These are phyloP conservation scores for Phaonia tiefii DNA, from an alignment of 2,888 invertebrate species.

Conservation along the genomic window DNA sequence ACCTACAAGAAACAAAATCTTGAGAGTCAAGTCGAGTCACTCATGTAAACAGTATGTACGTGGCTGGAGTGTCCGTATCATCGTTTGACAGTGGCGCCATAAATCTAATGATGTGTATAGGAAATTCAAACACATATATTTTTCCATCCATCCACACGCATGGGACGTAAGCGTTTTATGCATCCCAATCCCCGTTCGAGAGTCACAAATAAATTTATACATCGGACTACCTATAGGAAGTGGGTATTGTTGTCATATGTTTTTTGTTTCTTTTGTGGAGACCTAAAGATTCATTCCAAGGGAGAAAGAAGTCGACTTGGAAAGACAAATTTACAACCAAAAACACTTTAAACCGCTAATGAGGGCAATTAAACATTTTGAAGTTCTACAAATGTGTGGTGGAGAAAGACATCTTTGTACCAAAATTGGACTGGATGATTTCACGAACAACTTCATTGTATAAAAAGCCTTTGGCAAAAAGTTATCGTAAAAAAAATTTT, in stretches of 20 bases:
- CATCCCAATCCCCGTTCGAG: background rate
- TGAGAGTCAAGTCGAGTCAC: conserved; percentile 39
- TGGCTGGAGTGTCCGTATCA: conserved; percentile 60
- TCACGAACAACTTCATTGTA: too few species aligned
- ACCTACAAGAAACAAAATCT: conserved; percentile 39
- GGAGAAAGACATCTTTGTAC: too few species aligned
- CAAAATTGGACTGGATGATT: too few species aligned
- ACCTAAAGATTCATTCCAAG: too few species aligned
- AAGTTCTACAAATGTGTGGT: too few species aligned
- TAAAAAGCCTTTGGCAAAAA: too few species aligned
- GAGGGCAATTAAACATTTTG: conserved; percentile 60
- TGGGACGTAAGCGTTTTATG: background rate
- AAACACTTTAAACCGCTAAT: conserved; percentile 46
- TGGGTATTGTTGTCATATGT: too few species aligned
- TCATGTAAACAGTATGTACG: conserved; percentile 9
- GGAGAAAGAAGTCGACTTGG: too few species aligned
- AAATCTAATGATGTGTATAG: conserved; percentile 57
- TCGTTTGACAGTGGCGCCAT: conserved; percentile 66
- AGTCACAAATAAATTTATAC: background rate
- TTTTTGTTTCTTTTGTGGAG: too few species aligned
- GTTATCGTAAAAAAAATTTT: too few species aligned
- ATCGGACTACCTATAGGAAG: background rate
- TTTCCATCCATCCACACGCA: conserved; percentile 9
- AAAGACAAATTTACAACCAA: background rate
- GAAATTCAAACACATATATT: conserved; percentile 54